Base-by-base conservation (phyloP, 2,113 vertebrate species). In the Cyanoliseus patagonus region DNA sequence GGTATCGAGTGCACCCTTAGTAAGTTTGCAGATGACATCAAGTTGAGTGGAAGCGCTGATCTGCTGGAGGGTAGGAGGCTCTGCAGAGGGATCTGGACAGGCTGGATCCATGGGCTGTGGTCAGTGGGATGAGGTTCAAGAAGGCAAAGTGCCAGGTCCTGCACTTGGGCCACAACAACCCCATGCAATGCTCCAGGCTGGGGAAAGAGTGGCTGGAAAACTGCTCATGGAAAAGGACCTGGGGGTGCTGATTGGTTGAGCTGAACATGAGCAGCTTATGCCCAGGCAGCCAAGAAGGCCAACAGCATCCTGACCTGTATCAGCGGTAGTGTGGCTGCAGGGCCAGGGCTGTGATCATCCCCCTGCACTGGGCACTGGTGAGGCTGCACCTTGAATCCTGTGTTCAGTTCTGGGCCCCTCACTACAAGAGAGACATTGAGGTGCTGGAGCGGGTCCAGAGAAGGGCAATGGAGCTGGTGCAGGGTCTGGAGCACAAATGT, bases 391-490 rank as follows among this genome's bases (percentile, higher is more conserved):
- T 12, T 12, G 7, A 30, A 39, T 39, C 28, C 18, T 17, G 11
- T 1, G 33, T 7, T 8, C 39, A n/a, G 19, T 39, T 69, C 2
- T 83, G 39, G 22, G 23, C 4, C 8, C 1, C 2, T 67, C 11
- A 15, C 7, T 13, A 0, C 13, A 41, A 2, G 24, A 75, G 18
- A 37, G 62, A 46, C 37, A 19, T 1, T 37, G 46, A 69, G 13
- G 7, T 6, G 24, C 19, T 53, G 63, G 2, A 31, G 19, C 0
- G 0, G 0, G 10, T 9, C 17, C 37, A n/a, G 62, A 61, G 51
- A 74, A 24, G 13, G 9, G 3, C 1, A 83, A 6, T 1, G 0
- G n/a, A 47, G 24, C 13, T 62, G 24, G 7, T 39, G 8, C 7
- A 62, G 3, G 7, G 7, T 13, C 3, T 67, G 37, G 53, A 68